These are phyloP conservation scores for Dryadula phaetusa DNA, from an alignment of 2,888 invertebrate genomes.

Conservation along the genomic window DNA sequence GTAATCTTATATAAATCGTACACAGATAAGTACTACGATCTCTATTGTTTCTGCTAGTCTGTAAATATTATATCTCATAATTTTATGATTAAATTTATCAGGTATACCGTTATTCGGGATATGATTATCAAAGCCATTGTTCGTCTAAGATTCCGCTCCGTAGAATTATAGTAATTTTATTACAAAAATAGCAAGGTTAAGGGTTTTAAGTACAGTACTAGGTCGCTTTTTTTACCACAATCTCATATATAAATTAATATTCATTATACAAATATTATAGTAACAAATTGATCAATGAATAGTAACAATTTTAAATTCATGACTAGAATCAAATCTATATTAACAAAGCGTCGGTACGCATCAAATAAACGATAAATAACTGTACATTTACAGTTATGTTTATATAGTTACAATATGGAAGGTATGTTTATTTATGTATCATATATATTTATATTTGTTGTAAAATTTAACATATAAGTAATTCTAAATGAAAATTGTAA, in stretches of 20 bases:
- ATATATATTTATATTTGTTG: conserved; percentile 15
- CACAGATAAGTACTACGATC: conserved; percentile 62
- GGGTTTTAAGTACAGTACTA: conserved; percentile 32
- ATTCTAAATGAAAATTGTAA: conserved; percentile 10
- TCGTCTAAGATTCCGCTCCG: conserved; percentile 37
- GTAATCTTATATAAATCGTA: conserved; percentile 73
- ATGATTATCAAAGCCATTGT: conserved; percentile 63
- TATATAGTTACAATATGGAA: conserved; percentile 12
- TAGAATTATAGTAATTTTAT: conserved; percentile 27
- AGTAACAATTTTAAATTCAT: conserved; percentile 36
- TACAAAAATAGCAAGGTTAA: conserved; percentile 38
- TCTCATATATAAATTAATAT: conserved; percentile 29
- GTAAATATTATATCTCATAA: conserved; percentile 68
- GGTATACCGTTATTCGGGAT: conserved; percentile 78
- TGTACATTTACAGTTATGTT: conserved; percentile 13
- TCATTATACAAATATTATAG: conserved; percentile 35
- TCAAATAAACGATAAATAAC: conserved; percentile 22
- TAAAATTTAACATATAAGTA: conserved; percentile 1
- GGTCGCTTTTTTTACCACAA: conserved; percentile 30
- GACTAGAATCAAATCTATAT: conserved; percentile 35
- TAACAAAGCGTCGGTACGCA: conserved; percentile 27
- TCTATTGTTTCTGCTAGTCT: conserved; percentile 63
- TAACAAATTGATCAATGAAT: conserved; percentile 36
- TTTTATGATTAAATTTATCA: conserved; percentile 68
- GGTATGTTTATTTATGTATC: conserved; percentile 15